phyloP scores from a whole-genome alignment of 2,888 invertebrate species.

The Apotomis capreana region DNA sequence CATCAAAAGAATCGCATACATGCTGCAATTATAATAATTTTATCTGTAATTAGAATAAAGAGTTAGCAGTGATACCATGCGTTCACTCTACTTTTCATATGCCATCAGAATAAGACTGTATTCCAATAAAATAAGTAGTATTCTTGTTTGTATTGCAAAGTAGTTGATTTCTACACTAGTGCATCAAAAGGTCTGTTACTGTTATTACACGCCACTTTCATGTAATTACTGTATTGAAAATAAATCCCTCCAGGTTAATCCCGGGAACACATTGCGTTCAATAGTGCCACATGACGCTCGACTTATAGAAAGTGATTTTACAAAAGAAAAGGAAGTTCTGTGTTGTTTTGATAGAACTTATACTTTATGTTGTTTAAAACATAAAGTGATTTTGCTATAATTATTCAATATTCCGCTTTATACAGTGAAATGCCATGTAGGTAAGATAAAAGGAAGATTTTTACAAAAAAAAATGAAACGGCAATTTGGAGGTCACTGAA shows the following conservation, averaged over 20 bases:
- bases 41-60: slow-evolving; percentile 9
- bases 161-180: neutral
- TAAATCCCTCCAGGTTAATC: slow-evolving; percentile 22
- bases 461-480: too few species aligned
- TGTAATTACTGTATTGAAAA: slow-evolving; percentile 29
- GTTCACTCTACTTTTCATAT: neutral
- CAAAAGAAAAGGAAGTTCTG: neutral
- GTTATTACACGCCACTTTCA: slow-evolving; percentile 25
- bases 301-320: slow-evolving; percentile 19
- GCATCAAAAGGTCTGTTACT: slow-evolving; percentile 23
- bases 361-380: too few species aligned
- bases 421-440: too few species aligned
- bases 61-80: slow-evolving; percentile 12
- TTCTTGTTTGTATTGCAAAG: slow-evolving; percentile 4
- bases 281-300: slow-evolving; percentile 32
- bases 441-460: too few species aligned
- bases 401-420: too few species aligned
- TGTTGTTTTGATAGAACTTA: neutral
- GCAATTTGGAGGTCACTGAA: too few species aligned
- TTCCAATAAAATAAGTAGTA: neutral
- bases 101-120: neutral
- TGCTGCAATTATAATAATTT: neutral
- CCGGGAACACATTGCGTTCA: slow-evolving; percentile 29
- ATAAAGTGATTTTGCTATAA: too few species aligned
- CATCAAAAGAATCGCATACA: neutral